A percentile compares a stretch with the other conserved stretches of the same genome.
Conservation (phyloP, 2,888 invertebrate genomes). For the Pterostichus madidus region DNA sequence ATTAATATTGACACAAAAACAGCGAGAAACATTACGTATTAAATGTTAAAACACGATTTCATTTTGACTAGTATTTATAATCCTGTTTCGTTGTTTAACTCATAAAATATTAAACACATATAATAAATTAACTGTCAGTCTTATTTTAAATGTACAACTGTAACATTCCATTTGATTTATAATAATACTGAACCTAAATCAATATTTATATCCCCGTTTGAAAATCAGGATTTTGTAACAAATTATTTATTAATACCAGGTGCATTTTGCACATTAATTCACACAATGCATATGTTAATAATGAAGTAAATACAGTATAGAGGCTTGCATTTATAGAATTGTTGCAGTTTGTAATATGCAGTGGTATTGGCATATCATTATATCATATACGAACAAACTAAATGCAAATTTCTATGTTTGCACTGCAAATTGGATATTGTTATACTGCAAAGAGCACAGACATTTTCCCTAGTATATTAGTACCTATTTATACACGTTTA, state of each 20-base stretch:
- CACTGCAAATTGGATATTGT: constrained; percentile 29
- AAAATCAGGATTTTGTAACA: not conserved
- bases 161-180: not conserved
- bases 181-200: not conserved
- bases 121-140: not conserved
- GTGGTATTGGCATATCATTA: constrained; percentile 50
- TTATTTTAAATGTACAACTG: constrained; percentile 12
- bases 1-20: not conserved
- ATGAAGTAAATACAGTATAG: constrained; percentile 15
- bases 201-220: not conserved
- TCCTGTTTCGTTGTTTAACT: not conserved
- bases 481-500: no score
- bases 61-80: no score
- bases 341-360: constrained; percentile 18
- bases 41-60: not conserved
- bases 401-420: constrained; percentile 32
- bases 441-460: no score
- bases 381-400: constrained; percentile 3
- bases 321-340: constrained; percentile 6
- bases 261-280: not conserved
- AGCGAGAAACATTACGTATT: not conserved
- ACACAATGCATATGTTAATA: constrained; percentile 22
- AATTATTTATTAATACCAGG: not conserved
- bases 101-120: not conserved
- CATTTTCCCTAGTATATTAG: no score